A percentile compares a stretch with the other conserved stretches of the same genome.
Evolutionary conservation across 2,797 vertebrate genomes (phyloP).

Genomic region (Sebastes nivosus): DNA sequence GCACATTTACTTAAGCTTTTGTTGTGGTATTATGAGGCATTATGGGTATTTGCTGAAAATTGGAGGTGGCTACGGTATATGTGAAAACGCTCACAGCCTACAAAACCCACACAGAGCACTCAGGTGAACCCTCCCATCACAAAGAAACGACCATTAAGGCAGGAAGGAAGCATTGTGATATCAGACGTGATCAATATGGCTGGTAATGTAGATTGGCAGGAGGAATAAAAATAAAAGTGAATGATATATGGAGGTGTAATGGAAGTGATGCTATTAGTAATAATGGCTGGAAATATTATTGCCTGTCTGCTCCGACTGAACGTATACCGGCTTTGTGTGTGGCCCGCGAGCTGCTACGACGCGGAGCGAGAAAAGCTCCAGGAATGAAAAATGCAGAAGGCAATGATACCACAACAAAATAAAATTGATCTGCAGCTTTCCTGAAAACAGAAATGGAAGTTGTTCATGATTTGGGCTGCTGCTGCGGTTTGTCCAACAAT

Average conservation of each 20-base stretch:
- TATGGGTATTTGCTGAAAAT: slow-evolving; percentile 19
- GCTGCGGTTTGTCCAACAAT: slow-evolving; percentile 28
- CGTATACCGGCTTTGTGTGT: neutral
- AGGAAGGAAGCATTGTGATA: slow-evolving; percentile 1
- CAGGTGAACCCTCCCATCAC: slow-evolving; percentile 20
- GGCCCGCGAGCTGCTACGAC: neutral
- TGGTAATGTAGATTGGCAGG: neutral
- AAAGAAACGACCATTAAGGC: slow-evolving; percentile 13
- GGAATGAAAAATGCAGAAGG: slow-evolving; percentile 3
- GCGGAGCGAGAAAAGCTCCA: neutral
- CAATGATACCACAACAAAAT: slow-evolving; percentile 2
- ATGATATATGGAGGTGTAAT: slow-evolving; percentile 21
- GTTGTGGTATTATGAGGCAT: slow-evolving; percentile 28
- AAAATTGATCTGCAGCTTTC: slow-evolving; percentile 31
- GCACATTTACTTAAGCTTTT: neutral
- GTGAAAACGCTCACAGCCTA: slow-evolving; percentile 6
- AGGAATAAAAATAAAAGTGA: neutral
- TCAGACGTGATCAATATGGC: slow-evolving; percentile 35
- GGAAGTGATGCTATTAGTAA: slow-evolving; percentile 13
- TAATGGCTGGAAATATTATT: slow-evolving; percentile 11
- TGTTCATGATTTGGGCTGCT: slow-evolving; percentile 10
- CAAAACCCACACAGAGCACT: slow-evolving; percentile 6
- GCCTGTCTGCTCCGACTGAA: slow-evolving; percentile 16
- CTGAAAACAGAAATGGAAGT: slow-evolving; percentile 45
- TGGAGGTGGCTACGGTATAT: neutral